These are phyloP conservation scores for Dolichallabes microphthalmus DNA, from an alignment of 2,113 vertebrate species.

Conservation along the genomic window DNA sequence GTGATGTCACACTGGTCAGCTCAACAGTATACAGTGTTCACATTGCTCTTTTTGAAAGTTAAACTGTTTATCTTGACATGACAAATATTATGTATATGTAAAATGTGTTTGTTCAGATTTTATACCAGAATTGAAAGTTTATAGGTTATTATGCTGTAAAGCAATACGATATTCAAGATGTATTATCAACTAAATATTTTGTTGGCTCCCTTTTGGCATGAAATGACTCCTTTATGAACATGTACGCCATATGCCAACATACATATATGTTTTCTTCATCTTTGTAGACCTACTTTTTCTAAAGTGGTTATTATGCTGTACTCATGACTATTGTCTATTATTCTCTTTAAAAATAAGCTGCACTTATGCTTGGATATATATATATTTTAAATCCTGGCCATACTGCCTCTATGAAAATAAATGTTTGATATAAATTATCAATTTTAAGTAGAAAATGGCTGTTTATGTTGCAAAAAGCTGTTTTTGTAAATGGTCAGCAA, in stretches of 20 bases:
- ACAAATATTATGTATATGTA: background rate
- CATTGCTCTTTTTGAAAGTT: background rate
- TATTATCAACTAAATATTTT: background rate
- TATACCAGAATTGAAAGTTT: background rate
- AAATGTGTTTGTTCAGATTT: background rate
- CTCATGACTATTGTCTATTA: background rate
- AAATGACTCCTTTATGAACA: background rate
- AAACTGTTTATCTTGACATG: background rate
- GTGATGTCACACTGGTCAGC: background rate
- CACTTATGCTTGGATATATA: background rate
- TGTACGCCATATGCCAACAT: background rate
- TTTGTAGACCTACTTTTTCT: background rate
- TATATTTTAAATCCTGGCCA: background rate
- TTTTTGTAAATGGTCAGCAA: background rate
- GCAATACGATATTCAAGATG: background rate
- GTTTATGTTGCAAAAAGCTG: background rate
- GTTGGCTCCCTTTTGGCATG: background rate
- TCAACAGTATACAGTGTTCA: background rate
- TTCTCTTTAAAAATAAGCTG: background rate
- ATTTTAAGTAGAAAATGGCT: background rate
- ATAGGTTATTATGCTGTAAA: background rate
- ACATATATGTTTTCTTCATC: background rate
- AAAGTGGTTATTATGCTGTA: background rate
- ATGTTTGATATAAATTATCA: background rate
- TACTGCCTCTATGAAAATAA: background rate